A percentile compares a stretch with the other conserved stretches of the same genome.
Conservation (phyloP, 1,140 invertebrate genomes). For the Dinoponera quadriceps region DNA sequence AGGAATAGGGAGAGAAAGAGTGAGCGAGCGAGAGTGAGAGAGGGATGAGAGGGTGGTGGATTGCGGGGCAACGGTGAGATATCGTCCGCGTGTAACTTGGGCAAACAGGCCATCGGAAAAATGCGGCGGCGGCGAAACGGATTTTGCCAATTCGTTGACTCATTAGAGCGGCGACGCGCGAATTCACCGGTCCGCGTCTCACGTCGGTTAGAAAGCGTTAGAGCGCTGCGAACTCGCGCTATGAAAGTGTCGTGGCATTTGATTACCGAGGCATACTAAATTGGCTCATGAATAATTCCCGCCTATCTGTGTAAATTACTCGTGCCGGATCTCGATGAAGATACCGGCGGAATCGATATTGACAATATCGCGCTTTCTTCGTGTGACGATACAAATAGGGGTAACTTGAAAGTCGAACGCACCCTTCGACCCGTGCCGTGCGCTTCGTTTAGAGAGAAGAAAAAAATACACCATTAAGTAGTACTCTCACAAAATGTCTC, state of each 20-base stretch:
- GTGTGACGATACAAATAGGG: conserved; percentile 10
- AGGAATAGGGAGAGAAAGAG: too few species aligned
- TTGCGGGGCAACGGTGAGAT: neutral
- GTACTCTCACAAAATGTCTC: neutral
- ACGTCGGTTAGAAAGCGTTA: neutral
- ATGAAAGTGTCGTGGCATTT: conserved; percentile 33
- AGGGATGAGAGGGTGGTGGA: neutral
- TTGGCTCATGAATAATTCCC: conserved; percentile 55
- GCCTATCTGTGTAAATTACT: conserved; percentile 48
- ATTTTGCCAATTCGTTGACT: conserved; percentile 44
- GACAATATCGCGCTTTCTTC: neutral
- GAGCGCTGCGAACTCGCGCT: conserved; percentile 7
- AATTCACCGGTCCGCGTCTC: neutral
- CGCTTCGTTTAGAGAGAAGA: neutral
- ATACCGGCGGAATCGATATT: conserved; percentile 50
- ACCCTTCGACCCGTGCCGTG: conserved; percentile 28
- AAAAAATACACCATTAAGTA: neutral
- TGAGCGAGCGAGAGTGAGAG: too few species aligned
- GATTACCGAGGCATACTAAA: conserved; percentile 44
- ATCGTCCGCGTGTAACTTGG: conserved; percentile 12
- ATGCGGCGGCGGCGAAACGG: conserved; percentile 8
- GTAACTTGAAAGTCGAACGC: neutral
- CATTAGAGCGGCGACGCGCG: conserved; percentile 29
- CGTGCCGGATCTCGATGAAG: conserved; percentile 44
- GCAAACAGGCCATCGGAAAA: conserved; percentile 33